These are phyloP conservation scores for Neomorphus geoffroyi DNA, from an alignment of 2,797 vertebrate species.

Conservation along the genomic window DNA sequence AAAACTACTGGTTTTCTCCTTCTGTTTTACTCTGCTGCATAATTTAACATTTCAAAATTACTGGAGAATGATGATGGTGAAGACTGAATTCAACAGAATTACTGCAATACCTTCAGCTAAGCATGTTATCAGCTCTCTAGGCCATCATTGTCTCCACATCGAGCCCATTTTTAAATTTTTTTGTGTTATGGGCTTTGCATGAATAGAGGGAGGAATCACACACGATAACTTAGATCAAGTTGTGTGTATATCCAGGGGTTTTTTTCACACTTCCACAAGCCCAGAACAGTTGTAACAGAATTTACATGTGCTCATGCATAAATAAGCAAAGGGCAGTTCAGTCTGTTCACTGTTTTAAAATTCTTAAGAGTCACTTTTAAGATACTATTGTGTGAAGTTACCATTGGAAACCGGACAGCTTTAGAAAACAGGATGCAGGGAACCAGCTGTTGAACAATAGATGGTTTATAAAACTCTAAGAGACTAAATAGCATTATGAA, in stretches of 20 bases:
- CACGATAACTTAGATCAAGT: neutral
- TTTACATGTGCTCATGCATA: neutral
- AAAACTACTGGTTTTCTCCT: neutral
- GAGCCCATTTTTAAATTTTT: neutral
- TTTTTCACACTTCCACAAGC: neutral
- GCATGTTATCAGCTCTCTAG: neutral
- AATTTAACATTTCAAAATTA: neutral
- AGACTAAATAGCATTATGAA: neutral
- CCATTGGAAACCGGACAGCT: neutral
- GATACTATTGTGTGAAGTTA: neutral
- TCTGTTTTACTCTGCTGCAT: neutral
- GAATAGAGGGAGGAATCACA: neutral
- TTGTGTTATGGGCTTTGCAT: neutral
- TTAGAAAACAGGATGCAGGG: conserved; percentile 15
- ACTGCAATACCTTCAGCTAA: neutral
- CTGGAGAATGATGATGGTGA: neutral
- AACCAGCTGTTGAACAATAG: neutral
- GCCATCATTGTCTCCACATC: neutral
- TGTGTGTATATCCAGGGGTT: neutral
- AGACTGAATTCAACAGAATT: neutral
- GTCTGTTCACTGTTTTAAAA: conserved; percentile 9
- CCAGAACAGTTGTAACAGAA: neutral
- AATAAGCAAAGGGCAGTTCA: neutral
- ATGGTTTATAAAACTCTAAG: neutral
- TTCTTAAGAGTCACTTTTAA: neutral